These are phyloP conservation scores for Drosophila biarmipes DNA, from an alignment of 1,140 invertebrate genomes.

Conservation along the genomic window DNA sequence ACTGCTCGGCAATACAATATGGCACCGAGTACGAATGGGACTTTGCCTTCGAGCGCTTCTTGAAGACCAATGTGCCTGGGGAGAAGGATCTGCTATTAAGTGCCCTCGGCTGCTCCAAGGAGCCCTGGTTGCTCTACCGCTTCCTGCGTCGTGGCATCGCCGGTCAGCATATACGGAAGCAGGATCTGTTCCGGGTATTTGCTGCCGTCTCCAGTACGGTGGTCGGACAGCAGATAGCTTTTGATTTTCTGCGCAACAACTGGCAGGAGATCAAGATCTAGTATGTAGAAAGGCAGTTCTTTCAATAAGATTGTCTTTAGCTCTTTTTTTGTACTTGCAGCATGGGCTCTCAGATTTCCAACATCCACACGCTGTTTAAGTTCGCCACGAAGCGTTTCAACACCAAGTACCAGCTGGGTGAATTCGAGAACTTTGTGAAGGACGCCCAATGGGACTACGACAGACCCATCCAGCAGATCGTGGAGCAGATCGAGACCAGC, in stretches of 20 bases:
- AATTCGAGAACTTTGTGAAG: conserved; percentile 89
- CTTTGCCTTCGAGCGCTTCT: conserved; percentile 92
- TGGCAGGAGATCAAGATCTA: conserved; percentile 89
- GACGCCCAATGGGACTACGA: conserved; percentile 87
- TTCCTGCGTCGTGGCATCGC: conserved; percentile 90
- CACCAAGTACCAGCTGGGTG: conserved; percentile 89
- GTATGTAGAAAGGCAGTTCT: conserved; percentile 85
- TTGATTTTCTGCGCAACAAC: conserved; percentile 90
- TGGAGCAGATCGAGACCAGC: conserved; percentile 92
- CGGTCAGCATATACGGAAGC: conserved; percentile 91
- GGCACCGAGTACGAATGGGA: conserved; percentile 94
- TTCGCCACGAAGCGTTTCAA: conserved; percentile 89
- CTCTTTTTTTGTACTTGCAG: conserved; percentile 83
- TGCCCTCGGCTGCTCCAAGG: conserved; percentile 91
- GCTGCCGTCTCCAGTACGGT: conserved; percentile 89
- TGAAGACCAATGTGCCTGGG: conserved; percentile 89
- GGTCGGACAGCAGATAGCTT: conserved; percentile 90
- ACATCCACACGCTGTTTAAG: conserved; percentile 90
- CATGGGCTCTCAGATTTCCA: conserved; percentile 89
- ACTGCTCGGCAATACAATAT: conserved; percentile 92
- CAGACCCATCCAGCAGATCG: conserved; percentile 90
- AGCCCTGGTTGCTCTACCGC: conserved; percentile 91
- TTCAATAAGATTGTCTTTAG: neutral
- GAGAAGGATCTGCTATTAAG: conserved; percentile 91
- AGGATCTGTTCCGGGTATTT: conserved; percentile 91